A percentile compares a stretch with the other conserved stretches of the same genome.
Evolutionary conservation across 2,797 vertebrate species (phyloP).

Genomic region (Spheniscus humboldti): DNA sequence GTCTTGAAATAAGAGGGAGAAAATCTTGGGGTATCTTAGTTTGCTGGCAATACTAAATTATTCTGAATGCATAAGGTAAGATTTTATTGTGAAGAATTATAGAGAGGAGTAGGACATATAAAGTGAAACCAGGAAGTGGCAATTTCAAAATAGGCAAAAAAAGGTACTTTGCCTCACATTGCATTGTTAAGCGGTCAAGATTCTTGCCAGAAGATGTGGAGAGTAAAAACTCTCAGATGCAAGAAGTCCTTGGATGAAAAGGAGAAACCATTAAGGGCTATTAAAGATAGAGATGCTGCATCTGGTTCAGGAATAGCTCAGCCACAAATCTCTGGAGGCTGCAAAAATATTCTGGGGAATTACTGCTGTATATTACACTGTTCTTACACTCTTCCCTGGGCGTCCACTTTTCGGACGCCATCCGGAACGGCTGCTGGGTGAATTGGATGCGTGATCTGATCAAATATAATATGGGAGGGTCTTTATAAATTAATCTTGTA

Average conservation of each 20-base stretch:
- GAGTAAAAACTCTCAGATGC: background rate
- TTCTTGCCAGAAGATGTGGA: background rate
- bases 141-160: background rate
- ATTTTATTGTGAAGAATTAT: background rate
- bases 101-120: background rate
- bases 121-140: background rate
- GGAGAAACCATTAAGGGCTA: background rate
- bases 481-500: background rate
- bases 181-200: background rate
- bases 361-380: background rate
- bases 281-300: background rate
- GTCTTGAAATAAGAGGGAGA: background rate
- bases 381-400: background rate
- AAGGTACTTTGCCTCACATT: background rate
- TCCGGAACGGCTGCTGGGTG: background rate
- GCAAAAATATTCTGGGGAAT: background rate
- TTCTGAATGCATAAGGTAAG: background rate
- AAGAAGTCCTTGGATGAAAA: background rate
- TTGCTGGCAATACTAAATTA: background rate
- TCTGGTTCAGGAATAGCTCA: background rate
- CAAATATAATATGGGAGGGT: background rate
- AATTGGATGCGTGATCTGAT: background rate
- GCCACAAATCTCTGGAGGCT: background rate
- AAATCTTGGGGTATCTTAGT: background rate
- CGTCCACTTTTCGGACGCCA: background rate